Base-by-base conservation (phyloP, 1,140 invertebrate genomes). In the Zaprionus gabonicus region DNA sequence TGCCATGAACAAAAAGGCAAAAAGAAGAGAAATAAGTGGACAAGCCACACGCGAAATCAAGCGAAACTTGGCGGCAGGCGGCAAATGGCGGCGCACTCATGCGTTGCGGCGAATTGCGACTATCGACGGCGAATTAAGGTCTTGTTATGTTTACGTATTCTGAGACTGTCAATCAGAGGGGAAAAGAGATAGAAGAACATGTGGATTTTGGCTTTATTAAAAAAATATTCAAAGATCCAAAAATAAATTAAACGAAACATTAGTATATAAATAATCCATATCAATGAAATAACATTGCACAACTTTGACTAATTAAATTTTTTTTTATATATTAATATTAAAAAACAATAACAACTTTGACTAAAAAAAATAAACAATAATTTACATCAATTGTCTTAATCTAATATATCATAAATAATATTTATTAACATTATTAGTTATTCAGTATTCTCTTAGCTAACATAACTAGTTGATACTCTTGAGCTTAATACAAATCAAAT, bases 41-140 rank as follows among this genome's bases (percentile, higher is more conserved):
- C 72, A 75, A 58, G 58, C 72, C 68, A 59, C 62, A 62, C 69
- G 63, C 49, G 59, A 72, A 72, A 34, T 64, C 53, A 72, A 56
- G 41, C 69, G 31, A 65, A 72, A 49, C 64, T 49, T 36, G 20
- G 46, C 46, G 46, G 70, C 70, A 58, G 44, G 17, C 68, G 49
- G 59, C 36, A 28, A 15, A 46, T 51, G 44, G 20, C 68, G 49
- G 59, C 49, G 15, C 17, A 46, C 25, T 34, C 13, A 20, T 12
- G 17, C 72, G 59, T 66, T 62, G 65, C 75, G 68, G 77, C 77
- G 67, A 79, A 79, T 51, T 51, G 20, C 20, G 20, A 51, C 17
- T 38, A 41, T 71, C 4, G 4, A 20, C 57, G 65, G 55, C 55
- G 65, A 57, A 67, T 67, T 57, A 20, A n/a, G 0, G 17, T 1